Conservation (phyloP, 1,140 invertebrate genomes). For the Neodiprion pinetum region DNA sequence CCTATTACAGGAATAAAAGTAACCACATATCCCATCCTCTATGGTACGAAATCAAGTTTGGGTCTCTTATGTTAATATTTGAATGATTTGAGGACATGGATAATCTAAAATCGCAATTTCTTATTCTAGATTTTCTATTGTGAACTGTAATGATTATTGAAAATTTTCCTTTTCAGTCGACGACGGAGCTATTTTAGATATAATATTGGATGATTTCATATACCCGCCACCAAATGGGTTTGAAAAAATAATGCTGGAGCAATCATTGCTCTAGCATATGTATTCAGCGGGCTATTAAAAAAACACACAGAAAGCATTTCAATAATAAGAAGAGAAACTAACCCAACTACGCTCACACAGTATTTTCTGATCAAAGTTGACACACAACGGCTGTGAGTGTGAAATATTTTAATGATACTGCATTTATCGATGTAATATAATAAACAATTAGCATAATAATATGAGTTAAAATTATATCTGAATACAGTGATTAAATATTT, state of each 20-base stretch:
- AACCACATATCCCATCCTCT: constrained; percentile 90
- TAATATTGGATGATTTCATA: constrained; percentile 89
- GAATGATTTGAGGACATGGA: background rate
- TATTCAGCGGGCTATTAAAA: background rate
- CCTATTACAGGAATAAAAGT: constrained; percentile 90
- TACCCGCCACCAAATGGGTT: constrained; percentile 88
- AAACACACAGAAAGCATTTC: constrained; percentile 1
- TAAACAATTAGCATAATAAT: constrained; percentile 9
- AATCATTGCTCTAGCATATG: constrained; percentile 85
- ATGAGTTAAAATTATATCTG: background rate
- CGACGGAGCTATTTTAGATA: constrained; percentile 95
- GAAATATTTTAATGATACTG: background rate
- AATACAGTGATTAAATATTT: background rate
- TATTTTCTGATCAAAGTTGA: constrained; percentile 5
- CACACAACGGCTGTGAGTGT: constrained; percentile 4
- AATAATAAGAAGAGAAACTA: constrained; percentile 19
- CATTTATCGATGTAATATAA: constrained; percentile 9
- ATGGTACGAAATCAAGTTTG: constrained; percentile 72
- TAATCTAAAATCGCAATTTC: background rate
- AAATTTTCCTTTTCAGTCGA: constrained; percentile 79
- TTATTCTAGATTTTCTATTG: constrained; percentile 13
- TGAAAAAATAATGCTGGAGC: constrained; percentile 96
- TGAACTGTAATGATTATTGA: constrained; percentile 20
- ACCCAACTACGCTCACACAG: background rate
- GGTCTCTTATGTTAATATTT: constrained; percentile 15